phyloP scores from a whole-genome alignment of 2,888 invertebrate genomes.

The Branchipolynoe longqiensis region DNA sequence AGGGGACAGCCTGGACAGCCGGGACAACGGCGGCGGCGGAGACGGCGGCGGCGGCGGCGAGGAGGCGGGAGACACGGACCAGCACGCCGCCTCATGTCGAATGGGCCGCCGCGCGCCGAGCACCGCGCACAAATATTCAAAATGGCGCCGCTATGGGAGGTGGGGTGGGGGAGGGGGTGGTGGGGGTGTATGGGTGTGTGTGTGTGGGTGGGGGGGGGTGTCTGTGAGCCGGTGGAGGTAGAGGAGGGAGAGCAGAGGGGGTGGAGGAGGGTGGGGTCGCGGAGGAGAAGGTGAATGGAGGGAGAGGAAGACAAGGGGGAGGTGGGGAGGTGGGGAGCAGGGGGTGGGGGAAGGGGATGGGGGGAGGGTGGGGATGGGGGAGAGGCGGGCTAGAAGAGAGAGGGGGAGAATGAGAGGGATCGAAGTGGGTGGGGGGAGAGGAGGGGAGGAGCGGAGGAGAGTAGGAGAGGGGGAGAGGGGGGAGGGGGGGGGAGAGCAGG shows the following conservation, averaged over 20 bases:
- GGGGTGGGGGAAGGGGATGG: background rate
- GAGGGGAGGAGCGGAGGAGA: background rate
- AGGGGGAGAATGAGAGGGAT: background rate
- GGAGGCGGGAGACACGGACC: background rate
- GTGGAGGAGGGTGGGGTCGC: background rate
- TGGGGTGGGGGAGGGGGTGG: background rate
- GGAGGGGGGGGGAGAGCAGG: background rate
- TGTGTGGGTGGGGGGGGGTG: background rate
- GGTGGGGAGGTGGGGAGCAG: background rate
- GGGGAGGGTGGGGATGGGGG: background rate
- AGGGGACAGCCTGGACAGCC: background rate
- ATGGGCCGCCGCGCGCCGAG: conserved; percentile 22
- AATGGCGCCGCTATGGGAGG: conserved; percentile 25
- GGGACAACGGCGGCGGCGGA: background rate
- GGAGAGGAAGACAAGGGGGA: conserved; percentile 10
- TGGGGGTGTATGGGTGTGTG: background rate
- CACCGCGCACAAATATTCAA: conserved; percentile 30
- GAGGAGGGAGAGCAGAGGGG: conserved; percentile 1
- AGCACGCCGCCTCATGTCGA: conserved; percentile 43
- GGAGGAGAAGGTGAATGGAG: conserved; percentile 1
- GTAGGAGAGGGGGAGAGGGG: background rate
- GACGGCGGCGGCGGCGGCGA: background rate
- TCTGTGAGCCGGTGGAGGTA: background rate
- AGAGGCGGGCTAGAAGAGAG: background rate
- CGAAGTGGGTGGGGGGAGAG: background rate